Evolutionary conservation across 2,888 invertebrate species (phyloP), one percentile per base, ranked within the genome.

Genomic region (Poecilus cupreus): DNA sequence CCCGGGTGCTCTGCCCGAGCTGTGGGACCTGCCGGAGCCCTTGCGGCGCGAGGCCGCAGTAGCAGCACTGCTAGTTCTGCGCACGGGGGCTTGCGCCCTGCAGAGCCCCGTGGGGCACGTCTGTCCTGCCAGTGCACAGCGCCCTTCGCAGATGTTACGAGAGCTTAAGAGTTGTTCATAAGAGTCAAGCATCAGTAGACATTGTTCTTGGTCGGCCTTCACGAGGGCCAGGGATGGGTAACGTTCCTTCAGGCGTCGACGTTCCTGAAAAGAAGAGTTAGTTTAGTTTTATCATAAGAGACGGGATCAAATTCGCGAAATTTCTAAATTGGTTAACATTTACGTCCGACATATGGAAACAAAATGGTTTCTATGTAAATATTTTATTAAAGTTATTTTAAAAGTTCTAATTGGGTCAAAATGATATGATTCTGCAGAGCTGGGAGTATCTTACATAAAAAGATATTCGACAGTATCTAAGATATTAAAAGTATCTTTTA

Each of bases 111-210:
- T 96, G 5, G 96, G 97, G 89, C 96, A 97, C 85, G 94, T 93
- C 86, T 95, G 93, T 60, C 96, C 96, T 20, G 51, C 79, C 91
- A 96, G 93, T 2, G 94, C 91, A 88, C 97, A 97, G 87, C 94
- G 94, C 57, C 96, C 96, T 88, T 97, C 96, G 89, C 97, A 97
- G 83, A 97, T 95, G 85, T 96, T 94, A 83, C 93, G 91, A 82
- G 95, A 94, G 85, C 93, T 92, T 75, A 96, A 90, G 88, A 96
- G 91, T 82, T 94, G 94, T 88, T 96, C 95, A 89, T 97, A 98
- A 83, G 94, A 95, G 87, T 94, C 94, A 84, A 98, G 91, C 89
- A 96, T 95, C 18, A 93, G 88, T 20, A 93, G 92, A 86, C 96
- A 97, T 85, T 95, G 94, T 16, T 93, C 91, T 82, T 94, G 92